Conservation (phyloP, 2,797 vertebrate genomes). For the Poecilia picta region DNA sequence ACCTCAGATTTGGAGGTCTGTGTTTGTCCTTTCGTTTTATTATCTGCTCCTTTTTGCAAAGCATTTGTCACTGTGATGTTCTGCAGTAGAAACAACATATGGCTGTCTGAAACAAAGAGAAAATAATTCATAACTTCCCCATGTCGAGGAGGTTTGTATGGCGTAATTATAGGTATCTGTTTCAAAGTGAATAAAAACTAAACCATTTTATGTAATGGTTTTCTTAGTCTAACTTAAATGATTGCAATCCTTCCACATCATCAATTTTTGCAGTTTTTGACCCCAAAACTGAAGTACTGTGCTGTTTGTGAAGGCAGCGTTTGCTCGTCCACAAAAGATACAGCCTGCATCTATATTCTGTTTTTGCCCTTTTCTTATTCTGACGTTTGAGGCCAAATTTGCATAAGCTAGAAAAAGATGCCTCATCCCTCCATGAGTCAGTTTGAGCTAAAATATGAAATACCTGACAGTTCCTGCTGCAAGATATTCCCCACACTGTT, state of each 20-base stretch:
- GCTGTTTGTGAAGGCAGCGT: slow-evolving; percentile 31
- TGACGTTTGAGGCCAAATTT: slow-evolving; percentile 23
- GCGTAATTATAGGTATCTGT: background rate
- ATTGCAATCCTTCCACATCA: slow-evolving; percentile 35
- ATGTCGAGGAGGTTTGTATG: background rate
- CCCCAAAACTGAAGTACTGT: slow-evolving; percentile 53
- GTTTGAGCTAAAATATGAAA: slow-evolving; percentile 27
- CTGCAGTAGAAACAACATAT: slow-evolving; percentile 11
- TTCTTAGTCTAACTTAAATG: slow-evolving; percentile 26
- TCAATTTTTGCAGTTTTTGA: slow-evolving; percentile 39
- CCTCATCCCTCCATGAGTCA: slow-evolving; percentile 17
- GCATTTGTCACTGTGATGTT: slow-evolving; percentile 16
- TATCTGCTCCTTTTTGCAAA: slow-evolving; percentile 35
- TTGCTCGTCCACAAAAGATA: slow-evolving; percentile 35
- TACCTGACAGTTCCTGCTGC: slow-evolving; percentile 20
- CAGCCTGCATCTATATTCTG: slow-evolving; percentile 20
- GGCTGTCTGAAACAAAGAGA: slow-evolving; percentile 1
- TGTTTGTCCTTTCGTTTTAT: slow-evolving; percentile 29
- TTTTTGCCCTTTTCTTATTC: slow-evolving; percentile 20
- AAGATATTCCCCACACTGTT: slow-evolving; percentile 22
- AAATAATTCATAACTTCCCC: slow-evolving; percentile 8
- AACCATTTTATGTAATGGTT: background rate
- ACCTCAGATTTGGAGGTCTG: slow-evolving; percentile 4
- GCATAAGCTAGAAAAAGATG: slow-evolving; percentile 9
- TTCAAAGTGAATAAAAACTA: background rate